Percentiles rank a stretch among this genome's conserved stretches.
Conservation (phyloP, 2,113 vertebrate genomes). For the Solea solea region DNA sequence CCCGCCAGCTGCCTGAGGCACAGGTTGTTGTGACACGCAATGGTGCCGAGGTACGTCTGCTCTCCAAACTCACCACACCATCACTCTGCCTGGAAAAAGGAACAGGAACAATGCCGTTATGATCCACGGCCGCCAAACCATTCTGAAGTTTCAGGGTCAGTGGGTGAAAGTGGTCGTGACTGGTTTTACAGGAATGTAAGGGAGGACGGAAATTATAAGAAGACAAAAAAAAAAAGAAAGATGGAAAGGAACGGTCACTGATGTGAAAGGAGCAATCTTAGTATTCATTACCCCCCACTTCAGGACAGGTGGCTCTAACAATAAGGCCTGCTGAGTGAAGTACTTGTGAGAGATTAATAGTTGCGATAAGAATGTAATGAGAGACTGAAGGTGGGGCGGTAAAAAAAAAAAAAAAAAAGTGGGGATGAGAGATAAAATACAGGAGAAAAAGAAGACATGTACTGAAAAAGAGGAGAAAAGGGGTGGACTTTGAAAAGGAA, state of each 20-base stretch:
- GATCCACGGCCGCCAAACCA: constrained; percentile 1
- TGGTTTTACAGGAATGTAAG: background rate
- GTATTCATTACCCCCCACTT: constrained; percentile 41
- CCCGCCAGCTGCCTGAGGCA: too few species aligned
- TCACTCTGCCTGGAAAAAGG: too few species aligned
- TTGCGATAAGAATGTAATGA: constrained; percentile 72
- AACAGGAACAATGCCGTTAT: too few species aligned
- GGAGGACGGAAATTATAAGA: background rate
- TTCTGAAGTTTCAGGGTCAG: constrained; percentile 11
- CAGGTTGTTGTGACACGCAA: too few species aligned
- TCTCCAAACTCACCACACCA: too few species aligned
- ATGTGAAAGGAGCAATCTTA: constrained; percentile 29
- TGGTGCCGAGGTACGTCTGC: too few species aligned
- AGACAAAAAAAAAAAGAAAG: constrained; percentile 2
- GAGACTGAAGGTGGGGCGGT: constrained; percentile 28
- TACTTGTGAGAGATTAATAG: constrained; percentile 81
- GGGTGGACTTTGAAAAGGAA: constrained; percentile 47
- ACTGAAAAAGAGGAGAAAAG: constrained; percentile 7
- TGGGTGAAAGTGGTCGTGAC: background rate
- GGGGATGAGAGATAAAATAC: constrained; percentile 3
- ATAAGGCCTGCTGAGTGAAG: constrained; percentile 78
- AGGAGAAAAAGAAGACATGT: constrained; percentile 2
- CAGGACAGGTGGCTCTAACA: constrained; percentile 75
- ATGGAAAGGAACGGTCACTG: background rate
- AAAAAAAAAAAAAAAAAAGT: background rate